phyloP scores from a whole-genome alignment of 2,797 vertebrate species.

The Nyctibius grandis region DNA sequence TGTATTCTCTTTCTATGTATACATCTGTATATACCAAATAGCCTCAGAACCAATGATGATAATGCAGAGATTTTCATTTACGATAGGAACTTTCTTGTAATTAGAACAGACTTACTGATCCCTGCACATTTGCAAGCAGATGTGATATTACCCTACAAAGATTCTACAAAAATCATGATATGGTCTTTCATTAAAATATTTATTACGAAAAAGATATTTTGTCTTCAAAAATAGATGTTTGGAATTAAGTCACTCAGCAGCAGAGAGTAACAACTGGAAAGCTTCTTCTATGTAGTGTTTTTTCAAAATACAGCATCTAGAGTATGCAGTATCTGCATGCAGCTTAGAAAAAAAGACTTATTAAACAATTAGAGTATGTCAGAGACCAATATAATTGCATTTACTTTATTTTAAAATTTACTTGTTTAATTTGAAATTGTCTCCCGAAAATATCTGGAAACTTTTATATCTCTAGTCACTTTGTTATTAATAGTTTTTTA shows the following conservation, averaged over 20 bases:
- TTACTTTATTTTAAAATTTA: slow-evolving; percentile 20
- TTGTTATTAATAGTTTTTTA: slow-evolving; percentile 47
- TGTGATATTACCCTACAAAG: accelerated
- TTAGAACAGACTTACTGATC: not conserved
- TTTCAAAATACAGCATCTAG: not conserved
- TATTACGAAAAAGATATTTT: not conserved
- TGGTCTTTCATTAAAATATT: not conserved
- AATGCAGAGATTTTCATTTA: not conserved
- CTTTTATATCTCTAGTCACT: not conserved
- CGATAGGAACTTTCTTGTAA: not conserved
- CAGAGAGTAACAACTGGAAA: not conserved
- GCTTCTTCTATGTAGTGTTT: not conserved
- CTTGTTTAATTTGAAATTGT: slow-evolving; percentile 54
- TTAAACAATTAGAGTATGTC: not conserved
- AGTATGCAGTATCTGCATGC: not conserved
- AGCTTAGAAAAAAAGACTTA: not conserved
- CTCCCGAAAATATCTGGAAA: slow-evolving; percentile 4
- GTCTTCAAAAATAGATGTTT: not conserved
- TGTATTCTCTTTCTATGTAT: not conserved
- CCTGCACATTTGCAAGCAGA: not conserved
- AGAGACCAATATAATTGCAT: not conserved
- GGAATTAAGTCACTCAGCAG: not conserved
- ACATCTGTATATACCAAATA: not conserved
- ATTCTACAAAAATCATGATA: not conserved
- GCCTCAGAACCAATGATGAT: not conserved